Conservation (phyloP, 1,140 invertebrate genomes). For the Zaprionus gabonicus region DNA sequence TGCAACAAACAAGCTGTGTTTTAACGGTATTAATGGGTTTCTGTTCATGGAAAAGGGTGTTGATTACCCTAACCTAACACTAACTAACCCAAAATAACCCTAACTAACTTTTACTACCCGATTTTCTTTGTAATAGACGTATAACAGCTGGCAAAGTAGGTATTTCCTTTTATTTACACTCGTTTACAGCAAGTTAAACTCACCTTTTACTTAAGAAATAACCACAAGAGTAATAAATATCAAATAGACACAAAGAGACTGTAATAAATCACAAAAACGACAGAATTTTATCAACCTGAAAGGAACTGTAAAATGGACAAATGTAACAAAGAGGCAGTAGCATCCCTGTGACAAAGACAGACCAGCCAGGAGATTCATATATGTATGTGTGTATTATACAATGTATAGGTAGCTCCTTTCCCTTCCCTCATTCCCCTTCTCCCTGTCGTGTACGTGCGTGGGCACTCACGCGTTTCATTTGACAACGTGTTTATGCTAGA, state of each 20-base stretch:
- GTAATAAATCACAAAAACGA: slow-evolving; percentile 61
- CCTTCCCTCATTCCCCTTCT: not conserved
- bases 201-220: slow-evolving; percentile 4
- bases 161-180: not conserved
- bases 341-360: slow-evolving; percentile 38
- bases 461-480: slow-evolving; percentile 75
- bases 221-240: slow-evolving; percentile 55
- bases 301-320: slow-evolving; percentile 32
- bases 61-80: not conserved
- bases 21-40: not conserved
- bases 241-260: slow-evolving; percentile 55
- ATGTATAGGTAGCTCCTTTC: not conserved
- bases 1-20: not conserved
- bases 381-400: not conserved
- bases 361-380: not conserved
- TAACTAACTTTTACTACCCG: too few species aligned
- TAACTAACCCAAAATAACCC: too few species aligned
- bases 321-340: slow-evolving; percentile 39
- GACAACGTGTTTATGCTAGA: slow-evolving; percentile 75
- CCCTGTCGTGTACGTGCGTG: slow-evolving; percentile 49
- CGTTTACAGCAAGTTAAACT: not conserved
- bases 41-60: not conserved
- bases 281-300: slow-evolving; percentile 28
- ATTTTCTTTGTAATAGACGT: not conserved
- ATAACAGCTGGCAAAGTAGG: not conserved